These are phyloP conservation scores for Synchiropus splendidus DNA, from an alignment of 2,113 vertebrate species.

Conservation along the genomic window DNA sequence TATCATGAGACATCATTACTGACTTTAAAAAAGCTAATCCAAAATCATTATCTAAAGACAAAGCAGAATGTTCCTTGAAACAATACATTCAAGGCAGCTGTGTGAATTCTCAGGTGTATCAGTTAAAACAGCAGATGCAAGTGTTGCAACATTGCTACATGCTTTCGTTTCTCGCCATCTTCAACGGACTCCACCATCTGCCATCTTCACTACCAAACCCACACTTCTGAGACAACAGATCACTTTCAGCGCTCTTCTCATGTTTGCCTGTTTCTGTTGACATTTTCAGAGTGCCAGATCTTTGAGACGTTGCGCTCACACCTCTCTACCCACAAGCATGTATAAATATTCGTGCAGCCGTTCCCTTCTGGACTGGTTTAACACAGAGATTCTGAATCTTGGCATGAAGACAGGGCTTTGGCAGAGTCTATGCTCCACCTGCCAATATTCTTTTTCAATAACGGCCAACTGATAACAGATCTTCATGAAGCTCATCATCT, in stretches of 20 bases:
- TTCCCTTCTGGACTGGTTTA: slow-evolving; percentile 31
- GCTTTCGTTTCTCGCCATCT: slow-evolving; percentile 20
- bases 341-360: slow-evolving; percentile 16
- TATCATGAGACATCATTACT: no score
- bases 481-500: slow-evolving; percentile 55
- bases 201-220: slow-evolving; percentile 29
- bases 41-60: no score
- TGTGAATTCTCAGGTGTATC: no score
- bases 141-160: background rate
- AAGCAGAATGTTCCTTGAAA: no score
- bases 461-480: slow-evolving; percentile 61
- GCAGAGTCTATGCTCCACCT: slow-evolving; percentile 45
- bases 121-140: no score
- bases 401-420: slow-evolving; percentile 40
- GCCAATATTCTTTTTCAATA: slow-evolving; percentile 63
- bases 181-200: slow-evolving; percentile 17
- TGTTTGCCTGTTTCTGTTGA: slow-evolving; percentile 36
- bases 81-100: no score
- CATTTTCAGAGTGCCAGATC: slow-evolving; percentile 56
- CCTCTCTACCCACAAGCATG: slow-evolving; percentile 16
- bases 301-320: slow-evolving; percentile 44
- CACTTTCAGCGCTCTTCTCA: slow-evolving; percentile 23
- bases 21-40: no score
- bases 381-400: slow-evolving; percentile 45
- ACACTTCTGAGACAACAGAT: slow-evolving; percentile 40